Conservation (phyloP, 2,113 vertebrate species). For the Python bivittatus region DNA sequence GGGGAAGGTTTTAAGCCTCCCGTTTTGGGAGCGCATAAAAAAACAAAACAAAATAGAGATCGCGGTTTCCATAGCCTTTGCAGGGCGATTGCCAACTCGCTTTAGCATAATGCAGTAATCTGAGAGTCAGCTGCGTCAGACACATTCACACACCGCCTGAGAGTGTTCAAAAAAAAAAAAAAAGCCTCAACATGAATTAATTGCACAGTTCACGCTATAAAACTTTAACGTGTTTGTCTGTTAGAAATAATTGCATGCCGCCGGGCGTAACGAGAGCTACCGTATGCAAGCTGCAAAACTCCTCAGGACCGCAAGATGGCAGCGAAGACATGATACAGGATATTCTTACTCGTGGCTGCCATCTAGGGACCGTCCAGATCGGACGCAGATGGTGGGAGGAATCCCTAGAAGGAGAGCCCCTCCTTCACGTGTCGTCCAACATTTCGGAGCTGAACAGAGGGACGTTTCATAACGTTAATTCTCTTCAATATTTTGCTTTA, state of each 20-base stretch:
- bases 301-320: not conserved
- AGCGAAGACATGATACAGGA: not conserved
- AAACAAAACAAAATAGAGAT: not conserved
- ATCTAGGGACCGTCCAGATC: not conserved
- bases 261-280: not conserved
- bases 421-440: not conserved
- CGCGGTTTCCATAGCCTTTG: not conserved
- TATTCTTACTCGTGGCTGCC: not conserved
- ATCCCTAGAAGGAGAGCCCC: not conserved
- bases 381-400: not conserved
- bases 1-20: fast-evolving
- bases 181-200: not conserved
- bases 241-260: not conserved
- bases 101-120: not conserved
- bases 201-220: too few relatives aligned
- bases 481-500: not conserved
- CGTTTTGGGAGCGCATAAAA: not conserved
- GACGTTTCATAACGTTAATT: not conserved
- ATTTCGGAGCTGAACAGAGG: not conserved
- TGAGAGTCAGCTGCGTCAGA: not conserved
- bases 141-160: not conserved
- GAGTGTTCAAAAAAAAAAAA: not conserved
- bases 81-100: not conserved
- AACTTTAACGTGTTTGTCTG: not conserved
- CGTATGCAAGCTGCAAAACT: not conserved